A percentile compares a stretch with the other conserved stretches of the same genome.
phyloP scores from a whole-genome alignment of 2,797 vertebrate species.

The Mastacembelus armatus region DNA sequence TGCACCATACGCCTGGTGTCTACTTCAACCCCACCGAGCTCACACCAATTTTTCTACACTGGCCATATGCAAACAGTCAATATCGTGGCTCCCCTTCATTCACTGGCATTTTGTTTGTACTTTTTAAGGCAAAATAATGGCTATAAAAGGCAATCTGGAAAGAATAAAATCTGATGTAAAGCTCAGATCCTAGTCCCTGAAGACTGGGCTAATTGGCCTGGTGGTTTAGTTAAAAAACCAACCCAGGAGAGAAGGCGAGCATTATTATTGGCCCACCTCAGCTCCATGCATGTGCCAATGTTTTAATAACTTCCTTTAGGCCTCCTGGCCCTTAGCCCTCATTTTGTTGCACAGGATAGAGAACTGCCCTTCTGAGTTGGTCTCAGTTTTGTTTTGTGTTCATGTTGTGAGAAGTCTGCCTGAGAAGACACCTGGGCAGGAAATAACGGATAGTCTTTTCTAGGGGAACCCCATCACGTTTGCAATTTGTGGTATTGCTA shows the following conservation, averaged over 20 bases:
- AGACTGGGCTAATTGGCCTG: slow-evolving; percentile 83
- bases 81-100: slow-evolving; percentile 73
- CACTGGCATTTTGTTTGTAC: slow-evolving; percentile 85
- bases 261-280: slow-evolving; percentile 84
- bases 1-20: slow-evolving; percentile 56
- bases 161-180: slow-evolving; percentile 83
- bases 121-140: slow-evolving; percentile 83
- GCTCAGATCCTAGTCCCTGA: slow-evolving; percentile 83
- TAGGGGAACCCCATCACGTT: slow-evolving; percentile 38
- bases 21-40: slow-evolving; percentile 53
- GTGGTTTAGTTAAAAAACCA: slow-evolving; percentile 79
- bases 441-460: slow-evolving; percentile 4
- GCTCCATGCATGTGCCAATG: slow-evolving; percentile 78
- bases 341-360: slow-evolving; percentile 75
- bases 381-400: slow-evolving; percentile 56
- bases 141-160: slow-evolving; percentile 85
- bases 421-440: slow-evolving; percentile 69
- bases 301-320: slow-evolving; percentile 85
- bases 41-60: slow-evolving; percentile 61
- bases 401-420: slow-evolving; percentile 56
- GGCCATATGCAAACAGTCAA: slow-evolving; percentile 80
- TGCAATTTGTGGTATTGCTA: slow-evolving; percentile 10
- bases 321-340: slow-evolving; percentile 78
- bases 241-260: slow-evolving; percentile 76
- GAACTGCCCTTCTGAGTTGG: slow-evolving; percentile 61